Conservation (phyloP, 2,888 invertebrate species). For the Stenurella melanura region DNA sequence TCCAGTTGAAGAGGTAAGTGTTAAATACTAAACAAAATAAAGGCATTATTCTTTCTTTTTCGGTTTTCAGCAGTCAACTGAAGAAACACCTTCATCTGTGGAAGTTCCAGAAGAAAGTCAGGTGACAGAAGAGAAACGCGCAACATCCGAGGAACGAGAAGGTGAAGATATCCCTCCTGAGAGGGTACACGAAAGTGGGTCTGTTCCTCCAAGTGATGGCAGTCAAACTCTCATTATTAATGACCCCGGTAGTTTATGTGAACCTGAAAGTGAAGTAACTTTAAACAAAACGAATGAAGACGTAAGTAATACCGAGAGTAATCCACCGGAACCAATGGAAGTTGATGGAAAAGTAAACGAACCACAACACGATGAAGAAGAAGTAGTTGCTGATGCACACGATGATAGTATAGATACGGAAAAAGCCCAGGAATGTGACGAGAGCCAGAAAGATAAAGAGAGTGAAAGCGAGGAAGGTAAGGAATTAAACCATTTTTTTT, state of each 20-base stretch:
- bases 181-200: neutral
- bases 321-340: slow-evolving; percentile 56
- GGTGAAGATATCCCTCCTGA: slow-evolving; percentile 24
- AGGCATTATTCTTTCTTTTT: neutral
- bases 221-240: slow-evolving; percentile 18
- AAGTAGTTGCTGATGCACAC: neutral
- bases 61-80: slow-evolving; percentile 18
- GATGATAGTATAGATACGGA: neutral
- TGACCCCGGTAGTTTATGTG: slow-evolving; percentile 14
- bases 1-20: slow-evolving; percentile 11
- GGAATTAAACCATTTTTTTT: neutral
- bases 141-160: neutral
- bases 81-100: neutral
- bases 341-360: slow-evolving; percentile 50
- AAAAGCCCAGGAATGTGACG: neutral
- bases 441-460: neutral
- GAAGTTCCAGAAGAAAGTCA: neutral
- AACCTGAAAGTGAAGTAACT: neutral
- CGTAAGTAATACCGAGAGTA: slow-evolving; percentile 3
- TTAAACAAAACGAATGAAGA: slow-evolving; percentile 1
- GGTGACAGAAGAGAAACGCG: neutral
- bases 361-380: slow-evolving; percentile 16
- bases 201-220: neutral
- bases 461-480: neutral
- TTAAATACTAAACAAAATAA: neutral